phyloP scores from a whole-genome alignment of 2,113 vertebrate species.

The Rattus rattus region DNA sequence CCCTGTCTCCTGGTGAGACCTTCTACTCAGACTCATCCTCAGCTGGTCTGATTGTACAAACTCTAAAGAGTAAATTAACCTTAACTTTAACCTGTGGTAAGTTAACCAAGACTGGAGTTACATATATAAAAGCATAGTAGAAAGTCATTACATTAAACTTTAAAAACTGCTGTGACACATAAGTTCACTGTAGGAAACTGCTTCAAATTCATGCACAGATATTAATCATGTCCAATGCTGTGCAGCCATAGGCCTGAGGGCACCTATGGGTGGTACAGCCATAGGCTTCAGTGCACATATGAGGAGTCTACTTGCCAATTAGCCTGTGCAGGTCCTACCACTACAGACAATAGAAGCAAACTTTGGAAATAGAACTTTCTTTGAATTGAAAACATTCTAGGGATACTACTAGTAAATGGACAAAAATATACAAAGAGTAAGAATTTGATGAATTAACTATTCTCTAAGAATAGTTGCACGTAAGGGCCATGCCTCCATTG shows the following conservation, averaged over 20 bases:
- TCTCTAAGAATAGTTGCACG: background rate
- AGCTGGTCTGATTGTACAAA: background rate
- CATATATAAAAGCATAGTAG: background rate
- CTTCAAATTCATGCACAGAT: background rate
- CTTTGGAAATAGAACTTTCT: background rate
- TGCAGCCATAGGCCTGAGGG: background rate
- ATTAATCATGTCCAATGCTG: background rate
- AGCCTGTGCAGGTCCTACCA: background rate
- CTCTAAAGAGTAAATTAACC: background rate
- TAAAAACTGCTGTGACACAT: background rate
- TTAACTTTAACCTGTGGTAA: background rate
- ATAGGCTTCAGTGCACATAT: background rate
- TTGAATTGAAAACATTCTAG: background rate
- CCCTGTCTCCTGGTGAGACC: background rate
- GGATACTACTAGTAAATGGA: background rate
- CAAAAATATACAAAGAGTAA: background rate
- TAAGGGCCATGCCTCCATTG: background rate
- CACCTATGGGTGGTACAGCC: background rate
- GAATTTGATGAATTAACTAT: background rate
- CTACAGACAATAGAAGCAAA: background rate
- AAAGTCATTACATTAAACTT: background rate
- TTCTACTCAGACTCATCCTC: background rate
- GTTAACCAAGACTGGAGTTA: background rate
- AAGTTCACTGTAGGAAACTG: background rate
- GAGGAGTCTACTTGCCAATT: background rate